These are phyloP conservation scores for Tenthredo livida DNA, from an alignment of 2,888 invertebrate genomes.

Conservation along the genomic window DNA sequence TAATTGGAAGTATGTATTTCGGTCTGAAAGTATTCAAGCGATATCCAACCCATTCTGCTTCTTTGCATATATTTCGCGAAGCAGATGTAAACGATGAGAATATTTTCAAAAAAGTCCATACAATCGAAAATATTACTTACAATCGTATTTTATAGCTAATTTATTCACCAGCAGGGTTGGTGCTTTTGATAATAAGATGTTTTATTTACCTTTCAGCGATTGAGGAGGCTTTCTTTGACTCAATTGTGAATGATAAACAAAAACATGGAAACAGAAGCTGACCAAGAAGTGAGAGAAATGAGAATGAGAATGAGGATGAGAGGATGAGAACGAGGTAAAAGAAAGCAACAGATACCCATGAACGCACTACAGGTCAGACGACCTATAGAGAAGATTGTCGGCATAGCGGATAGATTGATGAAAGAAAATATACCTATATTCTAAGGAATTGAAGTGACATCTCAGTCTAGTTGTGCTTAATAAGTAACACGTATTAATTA, in stretches of 20 bases:
- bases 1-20: no score
- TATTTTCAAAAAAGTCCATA: neutral
- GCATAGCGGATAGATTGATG: neutral
- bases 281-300: constrained; percentile 1
- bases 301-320: neutral
- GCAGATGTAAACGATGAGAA: neutral
- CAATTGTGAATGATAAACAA: constrained; percentile 7
- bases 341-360: neutral
- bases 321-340: neutral
- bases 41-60: no score
- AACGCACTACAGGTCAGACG: constrained; percentile 16
- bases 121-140: no score
- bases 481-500: constrained; percentile 38
- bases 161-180: neutral
- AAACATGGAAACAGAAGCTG: constrained; percentile 26
- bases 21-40: no score
- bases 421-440: neutral
- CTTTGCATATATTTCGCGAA: neutral
- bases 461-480: constrained; percentile 39
- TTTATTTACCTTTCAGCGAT: constrained; percentile 29
- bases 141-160: constrained; percentile 16
- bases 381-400: neutral
- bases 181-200: neutral
- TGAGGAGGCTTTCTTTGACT: constrained; percentile 17
- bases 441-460: constrained; percentile 23